Evolutionary conservation across 2,113 vertebrate species (phyloP).

Genomic region (Heloderma charlesbogerti): DNA sequence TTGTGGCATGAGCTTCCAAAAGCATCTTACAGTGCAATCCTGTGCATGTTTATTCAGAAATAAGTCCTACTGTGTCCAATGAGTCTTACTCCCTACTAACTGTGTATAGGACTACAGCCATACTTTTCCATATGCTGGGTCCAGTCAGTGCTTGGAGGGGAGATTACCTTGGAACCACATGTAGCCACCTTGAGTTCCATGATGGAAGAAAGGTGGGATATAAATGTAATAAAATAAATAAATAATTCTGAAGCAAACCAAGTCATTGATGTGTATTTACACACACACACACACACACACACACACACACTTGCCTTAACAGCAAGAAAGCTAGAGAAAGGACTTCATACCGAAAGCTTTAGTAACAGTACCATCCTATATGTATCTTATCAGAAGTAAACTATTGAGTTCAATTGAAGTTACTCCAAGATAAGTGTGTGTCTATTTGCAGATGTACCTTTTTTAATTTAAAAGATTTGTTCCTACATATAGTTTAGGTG

Average conservation of each 20-base stretch:
- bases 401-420: neutral
- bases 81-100: neutral
- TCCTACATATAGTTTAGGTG: slow-evolving; percentile 61
- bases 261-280: too few relatives aligned
- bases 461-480: slow-evolving; percentile 22
- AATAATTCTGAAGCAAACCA: too few relatives aligned
- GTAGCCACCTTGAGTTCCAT: too few relatives aligned
- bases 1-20: neutral
- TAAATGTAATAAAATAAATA: too few relatives aligned
- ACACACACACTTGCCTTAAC: neutral
- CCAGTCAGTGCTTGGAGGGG: too few relatives aligned
- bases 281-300: too few relatives aligned
- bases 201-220: too few relatives aligned
- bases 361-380: neutral
- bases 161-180: too few relatives aligned
- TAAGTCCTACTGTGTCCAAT: neutral
- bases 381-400: neutral
- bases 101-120: neutral
- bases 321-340: neutral
- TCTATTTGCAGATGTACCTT: neutral
- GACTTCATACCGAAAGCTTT: neutral
- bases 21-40: neutral
- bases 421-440: neutral
- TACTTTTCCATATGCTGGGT: too few relatives aligned
- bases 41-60: neutral